phyloP scores from a whole-genome alignment of 2,797 vertebrate species.

The Scarus forsteni region DNA sequence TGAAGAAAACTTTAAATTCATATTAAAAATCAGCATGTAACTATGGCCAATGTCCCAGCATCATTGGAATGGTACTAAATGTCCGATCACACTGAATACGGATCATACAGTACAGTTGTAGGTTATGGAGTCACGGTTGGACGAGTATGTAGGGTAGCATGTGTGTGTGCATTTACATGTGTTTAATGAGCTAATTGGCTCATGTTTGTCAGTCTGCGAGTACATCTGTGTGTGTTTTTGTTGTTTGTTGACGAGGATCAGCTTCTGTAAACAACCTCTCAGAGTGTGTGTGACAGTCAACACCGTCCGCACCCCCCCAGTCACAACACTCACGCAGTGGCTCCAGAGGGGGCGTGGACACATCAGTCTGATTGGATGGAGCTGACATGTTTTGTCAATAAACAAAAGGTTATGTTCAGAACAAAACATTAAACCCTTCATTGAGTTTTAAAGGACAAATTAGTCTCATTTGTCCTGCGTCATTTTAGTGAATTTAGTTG shows the following conservation, averaged over 20 bases:
- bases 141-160: slow-evolving; percentile 1
- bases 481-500: background rate
- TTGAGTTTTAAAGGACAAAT: background rate
- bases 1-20: no score
- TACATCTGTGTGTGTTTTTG: slow-evolving; percentile 42
- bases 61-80: background rate
- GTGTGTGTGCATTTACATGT: slow-evolving; percentile 19
- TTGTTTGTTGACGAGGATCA: slow-evolving; percentile 21
- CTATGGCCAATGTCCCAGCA: no score
- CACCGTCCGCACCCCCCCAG: slow-evolving; percentile 15
- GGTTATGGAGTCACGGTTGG: background rate
- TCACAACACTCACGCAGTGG: slow-evolving; percentile 42
- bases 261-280: slow-evolving; percentile 43
- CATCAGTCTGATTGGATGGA: background rate
- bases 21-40: no score
- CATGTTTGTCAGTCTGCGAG: slow-evolving; percentile 33
- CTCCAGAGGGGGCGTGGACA: slow-evolving; percentile 19
- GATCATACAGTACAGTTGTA: background rate
- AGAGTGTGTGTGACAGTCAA: slow-evolving; percentile 33
- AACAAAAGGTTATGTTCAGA: background rate
- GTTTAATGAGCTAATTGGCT: slow-evolving; percentile 42
- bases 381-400: slow-evolving; percentile 14
- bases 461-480: background rate
- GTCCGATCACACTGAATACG: background rate
- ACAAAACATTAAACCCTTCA: background rate